These are phyloP conservation scores for Cepaea nemoralis DNA, from an alignment of 1,140 invertebrate genomes.

Conservation along the genomic window DNA sequence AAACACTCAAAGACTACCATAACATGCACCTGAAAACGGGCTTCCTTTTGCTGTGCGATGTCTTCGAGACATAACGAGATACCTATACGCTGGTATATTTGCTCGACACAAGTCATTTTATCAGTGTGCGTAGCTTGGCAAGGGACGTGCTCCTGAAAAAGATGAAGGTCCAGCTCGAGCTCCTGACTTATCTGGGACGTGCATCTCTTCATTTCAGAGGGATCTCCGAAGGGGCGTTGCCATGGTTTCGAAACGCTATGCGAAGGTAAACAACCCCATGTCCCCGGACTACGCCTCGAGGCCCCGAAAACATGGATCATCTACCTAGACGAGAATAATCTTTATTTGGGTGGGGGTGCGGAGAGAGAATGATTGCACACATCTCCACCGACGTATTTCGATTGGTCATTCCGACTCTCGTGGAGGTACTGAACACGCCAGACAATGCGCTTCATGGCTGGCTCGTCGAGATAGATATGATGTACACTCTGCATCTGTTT, in stretches of 20 bases:
- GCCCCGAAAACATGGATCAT: too few species aligned
- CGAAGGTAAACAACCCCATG: not conserved
- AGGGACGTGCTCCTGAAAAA: not conserved
- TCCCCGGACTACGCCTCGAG: not conserved
- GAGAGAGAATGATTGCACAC: not conserved
- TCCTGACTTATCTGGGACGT: not conserved
- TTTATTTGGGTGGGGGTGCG: too few species aligned
- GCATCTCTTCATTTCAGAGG: not conserved
- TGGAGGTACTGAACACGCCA: not conserved
- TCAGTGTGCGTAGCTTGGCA: not conserved
- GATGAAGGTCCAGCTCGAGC: not conserved
- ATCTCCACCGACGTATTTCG: not conserved
- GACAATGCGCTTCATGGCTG: not conserved
- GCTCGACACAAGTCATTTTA: not conserved
- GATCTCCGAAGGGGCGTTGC: not conserved
- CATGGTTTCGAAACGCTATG: not conserved
- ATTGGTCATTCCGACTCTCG: not conserved
- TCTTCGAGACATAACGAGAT: not conserved
- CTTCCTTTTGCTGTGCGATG: not conserved
- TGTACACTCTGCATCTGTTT: not conserved
- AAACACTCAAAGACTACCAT: not conserved
- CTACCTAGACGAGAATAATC: not conserved
- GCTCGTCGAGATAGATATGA: not conserved
- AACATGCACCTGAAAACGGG: not conserved
- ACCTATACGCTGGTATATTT: not conserved